Conservation (phyloP, 2,888 invertebrate species). For the Xanthorhoe spadicearia region DNA sequence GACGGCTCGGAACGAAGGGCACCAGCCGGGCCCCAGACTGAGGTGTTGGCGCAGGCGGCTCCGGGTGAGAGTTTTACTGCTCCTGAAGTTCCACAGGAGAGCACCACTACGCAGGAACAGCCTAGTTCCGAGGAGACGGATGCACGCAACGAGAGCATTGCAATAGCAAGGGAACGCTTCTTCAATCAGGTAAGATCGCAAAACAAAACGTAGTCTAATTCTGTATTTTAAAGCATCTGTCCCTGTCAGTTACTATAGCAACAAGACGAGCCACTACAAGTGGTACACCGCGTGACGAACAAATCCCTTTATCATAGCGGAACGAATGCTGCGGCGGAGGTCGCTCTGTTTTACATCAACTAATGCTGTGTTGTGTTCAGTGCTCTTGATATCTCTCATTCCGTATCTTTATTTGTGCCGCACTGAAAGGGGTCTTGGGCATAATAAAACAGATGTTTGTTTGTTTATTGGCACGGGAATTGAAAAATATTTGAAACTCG, state of each 20-base stretch:
- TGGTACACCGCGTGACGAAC: constrained; percentile 59
- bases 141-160: constrained; percentile 70
- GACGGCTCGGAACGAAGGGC: constrained; percentile 67
- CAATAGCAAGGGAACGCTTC: constrained; percentile 77
- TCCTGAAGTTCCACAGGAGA: constrained; percentile 45
- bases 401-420: constrained; percentile 58
- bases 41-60: constrained; percentile 59
- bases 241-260: constrained; percentile 48
- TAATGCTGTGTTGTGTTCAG: constrained; percentile 52
- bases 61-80: constrained; percentile 51
- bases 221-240: constrained; percentile 33
- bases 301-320: constrained; percentile 77
- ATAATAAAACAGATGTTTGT: constrained; percentile 63
- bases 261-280: constrained; percentile 57
- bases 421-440: constrained; percentile 24
- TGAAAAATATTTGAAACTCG: constrained; percentile 23
- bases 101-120: constrained; percentile 38
- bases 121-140: constrained; percentile 55
- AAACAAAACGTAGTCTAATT: constrained; percentile 20
- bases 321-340: constrained; percentile 65
- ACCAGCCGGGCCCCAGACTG: constrained; percentile 65
- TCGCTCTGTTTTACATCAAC: constrained; percentile 73
- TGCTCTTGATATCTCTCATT: constrained; percentile 62
- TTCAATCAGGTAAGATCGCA: constrained; percentile 72
- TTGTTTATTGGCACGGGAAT: constrained; percentile 44